Evolutionary conservation across 2,888 invertebrate genomes (phyloP), one percentile per base, ranked within the genome.

Genomic region (Drosophila nigricruria): DNA sequence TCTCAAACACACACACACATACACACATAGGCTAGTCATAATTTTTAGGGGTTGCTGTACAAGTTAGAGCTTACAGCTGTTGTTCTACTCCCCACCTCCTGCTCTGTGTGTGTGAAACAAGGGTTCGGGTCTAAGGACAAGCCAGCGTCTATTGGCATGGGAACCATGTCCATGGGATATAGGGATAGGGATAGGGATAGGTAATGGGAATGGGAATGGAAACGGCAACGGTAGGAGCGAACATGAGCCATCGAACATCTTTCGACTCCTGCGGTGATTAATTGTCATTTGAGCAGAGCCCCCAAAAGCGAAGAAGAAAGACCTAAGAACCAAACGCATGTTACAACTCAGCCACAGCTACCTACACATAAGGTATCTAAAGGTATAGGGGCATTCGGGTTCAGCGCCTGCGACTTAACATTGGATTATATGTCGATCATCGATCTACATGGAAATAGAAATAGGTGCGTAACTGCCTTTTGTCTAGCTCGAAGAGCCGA

Each of bases 181-280:
- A 59, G 23, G 20, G 53, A 53, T 27, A 23, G 36, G 36, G 42
- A 38, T 20, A 42, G 40, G 40, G 9, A 10, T 23, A 25, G 30
- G 6, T 10, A 27, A 18, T 34, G 38, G 43, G 40, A 36, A 9
- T 12, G 56, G 53, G 49, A 54, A 23, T 40, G 57, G 52, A 42
- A 52, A 12, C 12, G 57, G 69, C 16, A 54, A 42, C 16, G 49
- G 56, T 42, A 56, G 56, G 56, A 76, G 63, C 59, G 70, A 69
- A 71, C 68, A 66, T 73, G 49, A 68, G 59, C 66, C 70, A 58
- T 73, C 54, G 79, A 81, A 76, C 88, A 82, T 85, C 88, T 85
- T 85, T 84, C 49, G 84, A 85, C 86, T 85, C 86, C 86, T 87
- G 86, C 49, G 88, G 86, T 87, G 86, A 87, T 87, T 87, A 87